Base-by-base conservation (phyloP, 2,888 invertebrate species). In the Scotopteryx bipunctaria region DNA sequence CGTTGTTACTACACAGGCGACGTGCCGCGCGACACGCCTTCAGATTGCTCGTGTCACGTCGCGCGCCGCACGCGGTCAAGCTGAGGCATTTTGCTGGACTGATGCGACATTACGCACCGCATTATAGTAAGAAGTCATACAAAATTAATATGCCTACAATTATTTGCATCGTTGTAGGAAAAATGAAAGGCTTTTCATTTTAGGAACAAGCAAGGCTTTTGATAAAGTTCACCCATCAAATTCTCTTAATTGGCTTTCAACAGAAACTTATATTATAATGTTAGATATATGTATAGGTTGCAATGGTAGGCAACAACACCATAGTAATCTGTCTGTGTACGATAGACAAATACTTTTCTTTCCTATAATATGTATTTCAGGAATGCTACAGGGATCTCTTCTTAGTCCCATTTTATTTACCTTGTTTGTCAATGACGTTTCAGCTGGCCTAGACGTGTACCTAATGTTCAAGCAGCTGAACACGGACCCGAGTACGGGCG, bases 21-120 rank as follows among this genome's bases (percentile, higher is more conserved):
- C 93, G 94, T 69, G 97, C 96, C 0, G 95, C 96, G 71, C 93
- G 95, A 31, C 93, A 95, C 69, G 96, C 97, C 1, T 97, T 97
- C 81, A 91, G 94, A 32, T 91, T 97, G 50, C 89, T 97, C 9
- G 95, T 96, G 55, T 95, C 95, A 16, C 93, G 94, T 57, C 93
- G 95, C 66, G 93, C 93, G 66, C 94, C 95, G 0, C 91, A 92
- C 32, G 92, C 92, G 41, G 92, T 95, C 64, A 82, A 92, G 23
- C 93, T 96, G 74, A 91, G 93, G 17, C 96, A 96, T 76, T 97
- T 97, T 79, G 92, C 93, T 33, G 97, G 97, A 0, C 88, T 96
- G 48, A 94, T 97, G 93, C 90, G 94, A 21, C 95, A 94, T 76
- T 96, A 94, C 70, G 92, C 93, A 21, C 96, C 96, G 4, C 92